Base-by-base conservation (phyloP, 2,888 invertebrate species). In the Sinohyriopsis cumingii region DNA sequence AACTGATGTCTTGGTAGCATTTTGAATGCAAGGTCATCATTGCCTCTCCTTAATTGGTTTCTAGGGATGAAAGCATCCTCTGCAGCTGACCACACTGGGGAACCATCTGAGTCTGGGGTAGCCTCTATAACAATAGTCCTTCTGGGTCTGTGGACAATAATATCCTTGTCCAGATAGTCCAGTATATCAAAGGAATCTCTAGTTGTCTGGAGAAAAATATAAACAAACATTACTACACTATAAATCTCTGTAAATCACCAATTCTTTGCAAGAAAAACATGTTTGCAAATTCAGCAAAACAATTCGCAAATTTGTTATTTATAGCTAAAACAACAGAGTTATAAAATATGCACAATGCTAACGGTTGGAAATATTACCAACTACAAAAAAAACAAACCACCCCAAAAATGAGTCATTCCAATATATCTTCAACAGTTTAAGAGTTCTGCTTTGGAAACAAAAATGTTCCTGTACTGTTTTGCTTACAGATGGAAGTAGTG, bases 181-280 rank as follows among this genome's bases (percentile, higher is more conserved):
- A 81, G 63, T 54, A 81, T 73, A 63, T 81, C 80, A 76, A 77
- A 76, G 15, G 73, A 68, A 24, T 68, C 72, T 63, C 45, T 45
- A 45, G 33, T 56, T n/a, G 19, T 60, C 71, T 67, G 55, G 3
- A 45, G 15, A 45, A 15, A 45, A 45, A 12, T 15, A 15, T 45
- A 45, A 45, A 45, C 45, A 45, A 45, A 45, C 15, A 45, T 45
- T 45, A 45, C 45, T 45, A 45, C 12, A 45, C 9, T 3, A 33
- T 5, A 33, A 33, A 33, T 33, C 33, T 33, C 33, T 33, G 33
- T 33, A 15, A 15, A 15, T 15, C 45, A 15, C 2, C 45, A 45
- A 45, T 45, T 45, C 45, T 45, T 45, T 15, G 45, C 33, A 33
- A 33, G 33, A 7, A 33, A 7, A 33, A 33, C 9, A 9, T 33